Percentiles rank a stretch among this genome's conserved stretches.
Conservation (phyloP, 2,888 invertebrate genomes). For the Amiota mariae region DNA sequence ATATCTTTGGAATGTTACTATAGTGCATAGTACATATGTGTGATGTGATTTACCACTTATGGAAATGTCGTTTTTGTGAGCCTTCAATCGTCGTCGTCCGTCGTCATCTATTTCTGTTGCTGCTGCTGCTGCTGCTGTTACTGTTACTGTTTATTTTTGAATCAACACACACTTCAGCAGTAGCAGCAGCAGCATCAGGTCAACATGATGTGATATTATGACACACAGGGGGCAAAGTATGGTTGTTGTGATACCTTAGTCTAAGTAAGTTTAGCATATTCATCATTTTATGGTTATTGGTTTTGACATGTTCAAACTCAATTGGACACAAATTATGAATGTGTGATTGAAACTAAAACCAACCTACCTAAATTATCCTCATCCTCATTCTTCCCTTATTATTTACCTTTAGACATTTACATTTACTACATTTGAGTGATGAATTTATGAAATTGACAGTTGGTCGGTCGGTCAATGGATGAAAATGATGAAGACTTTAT, state of each 20-base stretch:
- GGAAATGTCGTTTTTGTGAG: constrained; percentile 48
- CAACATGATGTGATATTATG: too few relatives aligned
- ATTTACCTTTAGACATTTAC: neutral
- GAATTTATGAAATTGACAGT: constrained; percentile 17
- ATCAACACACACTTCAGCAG: too few relatives aligned
- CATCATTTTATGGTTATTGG: constrained; percentile 35
- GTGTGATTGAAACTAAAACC: constrained; percentile 14
- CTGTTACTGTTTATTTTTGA: too few relatives aligned
- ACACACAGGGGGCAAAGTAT: too few relatives aligned
- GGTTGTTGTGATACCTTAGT: too few relatives aligned
- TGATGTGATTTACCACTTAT: constrained; percentile 70
- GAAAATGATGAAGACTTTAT: too few relatives aligned
- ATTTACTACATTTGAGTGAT: neutral
- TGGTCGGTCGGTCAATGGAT: neutral
- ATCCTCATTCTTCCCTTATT: neutral
- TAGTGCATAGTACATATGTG: constrained; percentile 67
- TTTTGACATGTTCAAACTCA: constrained; percentile 36
- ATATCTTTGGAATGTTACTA: constrained; percentile 60
- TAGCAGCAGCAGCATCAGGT: too few relatives aligned
- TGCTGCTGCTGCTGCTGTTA: too few relatives aligned
- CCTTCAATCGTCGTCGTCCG: constrained; percentile 4
- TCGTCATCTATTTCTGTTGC: too few relatives aligned
- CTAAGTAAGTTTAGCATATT: constrained; percentile 3
- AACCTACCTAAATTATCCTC: too few relatives aligned
- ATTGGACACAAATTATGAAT: constrained; percentile 42